A percentile compares a stretch with the other conserved stretches of the same genome.
Evolutionary conservation across 2,113 vertebrate genomes (phyloP).

Genomic region (Lanius collurio): DNA sequence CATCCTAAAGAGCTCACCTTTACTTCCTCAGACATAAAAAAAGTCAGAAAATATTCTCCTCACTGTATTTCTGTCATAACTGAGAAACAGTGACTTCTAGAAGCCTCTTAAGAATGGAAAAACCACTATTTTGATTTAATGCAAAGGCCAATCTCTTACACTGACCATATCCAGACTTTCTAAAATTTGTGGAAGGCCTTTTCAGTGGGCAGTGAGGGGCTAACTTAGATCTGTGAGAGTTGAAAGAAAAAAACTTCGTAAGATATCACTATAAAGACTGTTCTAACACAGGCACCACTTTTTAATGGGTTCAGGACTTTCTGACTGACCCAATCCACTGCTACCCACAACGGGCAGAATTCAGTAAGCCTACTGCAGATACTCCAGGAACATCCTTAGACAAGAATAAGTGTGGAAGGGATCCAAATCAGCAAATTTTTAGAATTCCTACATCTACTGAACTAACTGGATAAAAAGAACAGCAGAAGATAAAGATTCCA

Average conservation of each 20-base stretch:
- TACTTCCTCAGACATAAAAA: not conserved
- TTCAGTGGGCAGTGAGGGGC: not conserved
- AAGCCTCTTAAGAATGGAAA: not conserved
- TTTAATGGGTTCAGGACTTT: not conserved
- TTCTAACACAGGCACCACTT: not conserved
- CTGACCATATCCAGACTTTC: not conserved
- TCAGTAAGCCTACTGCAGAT: not conserved
- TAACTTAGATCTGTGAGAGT: not conserved
- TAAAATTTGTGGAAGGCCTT: not conserved
- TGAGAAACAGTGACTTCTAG: not conserved
- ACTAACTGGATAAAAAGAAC: not conserved
- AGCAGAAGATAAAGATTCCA: not conserved
- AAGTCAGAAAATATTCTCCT: not conserved
- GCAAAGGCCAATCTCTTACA: not conserved
- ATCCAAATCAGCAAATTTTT: not conserved
- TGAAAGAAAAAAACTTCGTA: not conserved
- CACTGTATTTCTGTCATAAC: not conserved
- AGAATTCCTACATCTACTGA: not conserved
- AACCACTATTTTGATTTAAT: not conserved
- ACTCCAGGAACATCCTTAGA: not conserved
- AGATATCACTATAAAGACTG: not conserved
- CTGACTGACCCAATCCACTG: not conserved
- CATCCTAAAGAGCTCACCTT: not conserved
- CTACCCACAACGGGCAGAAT: not conserved
- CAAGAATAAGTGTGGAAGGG: not conserved